phyloP scores from a whole-genome alignment of 1,140 invertebrate species.

The Euschistus heros region DNA sequence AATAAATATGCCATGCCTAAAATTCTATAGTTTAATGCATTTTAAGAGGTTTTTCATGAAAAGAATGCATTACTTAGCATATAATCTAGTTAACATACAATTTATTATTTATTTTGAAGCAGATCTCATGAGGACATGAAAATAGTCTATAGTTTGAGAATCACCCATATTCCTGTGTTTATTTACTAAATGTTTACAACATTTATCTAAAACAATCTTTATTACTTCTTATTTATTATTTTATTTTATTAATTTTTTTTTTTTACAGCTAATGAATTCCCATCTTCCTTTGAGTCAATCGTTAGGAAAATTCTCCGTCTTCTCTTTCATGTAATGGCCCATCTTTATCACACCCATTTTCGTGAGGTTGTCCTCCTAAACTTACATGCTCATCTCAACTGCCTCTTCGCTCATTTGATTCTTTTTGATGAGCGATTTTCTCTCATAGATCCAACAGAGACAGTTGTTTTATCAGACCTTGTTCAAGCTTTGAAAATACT shows the following conservation, averaged over 20 bases:
- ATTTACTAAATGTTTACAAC: no score
- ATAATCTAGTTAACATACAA: no score
- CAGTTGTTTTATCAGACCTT: conserved; percentile 81
- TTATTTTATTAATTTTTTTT: background rate
- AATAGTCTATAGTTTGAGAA: no score
- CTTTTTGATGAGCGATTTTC: conserved; percentile 76
- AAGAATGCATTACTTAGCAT: no score
- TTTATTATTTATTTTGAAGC: no score
- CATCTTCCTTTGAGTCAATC: conserved; percentile 83
- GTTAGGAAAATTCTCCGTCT: conserved; percentile 92
- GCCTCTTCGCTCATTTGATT: conserved; percentile 92
- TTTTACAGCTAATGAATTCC: conserved; percentile 82
- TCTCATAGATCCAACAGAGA: conserved; percentile 90
- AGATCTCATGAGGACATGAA: no score
- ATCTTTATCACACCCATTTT: conserved; percentile 96
- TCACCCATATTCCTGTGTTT: no score
- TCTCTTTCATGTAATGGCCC: conserved; percentile 94
- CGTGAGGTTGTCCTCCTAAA: conserved; percentile 83
- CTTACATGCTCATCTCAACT: conserved; percentile 88
- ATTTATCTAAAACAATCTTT: no score
- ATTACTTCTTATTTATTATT: background rate
- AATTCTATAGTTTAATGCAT: no score
- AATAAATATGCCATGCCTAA: no score
- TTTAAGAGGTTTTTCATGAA: no score
- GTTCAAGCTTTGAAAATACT: conserved; percentile 52